Evolutionary conservation across 64 coral and sea anemone genomes (phyloP).

Genomic region (Pocillopora damicornis): DNA sequence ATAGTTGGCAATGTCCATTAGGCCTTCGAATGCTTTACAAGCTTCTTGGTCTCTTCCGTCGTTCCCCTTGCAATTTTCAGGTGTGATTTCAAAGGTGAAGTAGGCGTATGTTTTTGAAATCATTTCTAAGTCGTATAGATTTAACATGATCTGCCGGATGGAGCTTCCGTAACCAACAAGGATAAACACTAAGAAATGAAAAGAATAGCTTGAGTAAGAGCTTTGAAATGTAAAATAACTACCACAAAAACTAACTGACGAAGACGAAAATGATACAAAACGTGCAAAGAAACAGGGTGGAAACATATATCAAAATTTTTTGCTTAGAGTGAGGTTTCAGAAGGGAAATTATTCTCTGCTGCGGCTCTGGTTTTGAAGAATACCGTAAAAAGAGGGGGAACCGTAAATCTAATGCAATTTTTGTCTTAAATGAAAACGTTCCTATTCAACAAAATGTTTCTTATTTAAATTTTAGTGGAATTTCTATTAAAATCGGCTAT

Average conservation of each 20-base stretch:
- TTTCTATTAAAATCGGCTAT: no score
- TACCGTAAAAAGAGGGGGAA: no score
- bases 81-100: slow-evolving; percentile 49
- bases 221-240: no score
- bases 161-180: slow-evolving; percentile 63
- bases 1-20: slow-evolving; percentile 69
- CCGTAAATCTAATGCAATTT: no score
- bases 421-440: no score
- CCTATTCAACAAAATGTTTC: no score
- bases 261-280: not conserved
- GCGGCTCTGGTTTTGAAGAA: no score
- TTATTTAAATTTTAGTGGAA: no score
- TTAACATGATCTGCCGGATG: slow-evolving; percentile 62
- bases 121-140: slow-evolving; percentile 58
- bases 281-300: not conserved
- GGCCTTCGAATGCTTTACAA: slow-evolving; percentile 71
- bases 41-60: slow-evolving; percentile 65
- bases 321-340: no score
- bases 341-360: no score
- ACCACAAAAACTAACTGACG: no score
- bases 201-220: not conserved
- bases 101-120: slow-evolving; percentile 40
- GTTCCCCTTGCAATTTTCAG: slow-evolving; percentile 46
- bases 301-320: not conserved
- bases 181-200: slow-evolving; percentile 47